These are phyloP conservation scores for Netelia melanura DNA, from an alignment of 2,888 invertebrate species.

Conservation along the genomic window DNA sequence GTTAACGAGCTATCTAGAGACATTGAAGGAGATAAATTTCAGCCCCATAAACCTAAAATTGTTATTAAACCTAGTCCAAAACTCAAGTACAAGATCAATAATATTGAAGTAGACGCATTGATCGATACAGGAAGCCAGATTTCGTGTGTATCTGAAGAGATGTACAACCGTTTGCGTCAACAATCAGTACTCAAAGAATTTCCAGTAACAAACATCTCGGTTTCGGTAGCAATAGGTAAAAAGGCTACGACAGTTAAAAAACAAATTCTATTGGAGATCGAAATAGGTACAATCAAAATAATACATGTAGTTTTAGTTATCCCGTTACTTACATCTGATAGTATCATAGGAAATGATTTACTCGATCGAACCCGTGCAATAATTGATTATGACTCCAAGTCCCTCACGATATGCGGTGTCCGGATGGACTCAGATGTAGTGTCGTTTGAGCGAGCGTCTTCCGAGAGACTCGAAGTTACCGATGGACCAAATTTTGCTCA, in stretches of 20 bases:
- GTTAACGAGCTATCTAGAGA: slow-evolving; percentile 19
- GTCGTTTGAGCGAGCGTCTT: background rate
- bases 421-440: background rate
- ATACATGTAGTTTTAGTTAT: background rate
- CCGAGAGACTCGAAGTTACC: background rate
- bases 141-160: slow-evolving; percentile 38
- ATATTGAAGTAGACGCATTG: slow-evolving; percentile 10
- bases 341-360: background rate
- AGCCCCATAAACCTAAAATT: background rate
- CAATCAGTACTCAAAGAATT: slow-evolving; percentile 3
- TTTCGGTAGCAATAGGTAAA: slow-evolving; percentile 42
- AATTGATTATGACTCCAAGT: background rate
- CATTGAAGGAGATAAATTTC: background rate
- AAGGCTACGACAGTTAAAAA: slow-evolving; percentile 36
- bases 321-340: background rate
- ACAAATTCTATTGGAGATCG: background rate
- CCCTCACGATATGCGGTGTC: background rate
- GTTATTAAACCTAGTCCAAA: background rate
- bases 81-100: background rate
- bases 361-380: background rate
- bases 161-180: slow-evolving; percentile 21
- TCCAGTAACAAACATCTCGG: slow-evolving; percentile 37
- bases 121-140: slow-evolving; percentile 56
- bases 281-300: background rate
- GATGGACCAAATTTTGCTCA: background rate